Base-by-base conservation (phyloP, 2,113 vertebrate species). In the Boulengeromyrus knoepffleri region DNA sequence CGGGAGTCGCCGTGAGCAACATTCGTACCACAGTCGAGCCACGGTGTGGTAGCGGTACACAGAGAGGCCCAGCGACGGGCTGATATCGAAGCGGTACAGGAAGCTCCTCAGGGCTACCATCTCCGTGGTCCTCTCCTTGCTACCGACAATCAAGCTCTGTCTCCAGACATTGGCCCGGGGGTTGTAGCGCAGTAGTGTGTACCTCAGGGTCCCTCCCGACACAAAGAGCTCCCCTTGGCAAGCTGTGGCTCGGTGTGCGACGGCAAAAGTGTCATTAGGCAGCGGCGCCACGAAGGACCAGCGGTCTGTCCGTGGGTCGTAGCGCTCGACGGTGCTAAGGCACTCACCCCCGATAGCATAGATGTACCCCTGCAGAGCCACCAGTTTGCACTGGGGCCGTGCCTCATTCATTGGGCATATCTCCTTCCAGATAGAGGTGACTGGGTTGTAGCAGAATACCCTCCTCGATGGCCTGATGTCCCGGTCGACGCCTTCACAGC, bases 331-430 rank as follows among this genome's bases (percentile, higher is more conserved):
- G 0, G 97, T 97, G 90, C 95, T 96, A 15, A 97, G 96, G 90
- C 98, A 98, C 93, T 99, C 98, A 0, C 99, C 99, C 0, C 99
- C 98, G 0, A 99, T 97, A 92, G 99, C 98, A 0, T 98, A 99
- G 88, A 99, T 92, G 92, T 94, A 94, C 13, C 97, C 97, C 0
- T 97, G 96, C 90, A 99, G 93, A 21, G 97, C 96, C 36, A 98
- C 97, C 3, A 99, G 96, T 90, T 96, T 97, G 94, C 98, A 99
- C 91, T 95, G 97, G 0, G 97, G 98, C 90, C 98, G 95, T 0
- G 98, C 97, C 92, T 98, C 97, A 91, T 97, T 98, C 94, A 99
- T 94, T 0, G 97, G 95, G 56, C 97, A 94, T 93, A 98, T 96
- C 94, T 99, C 97, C 70, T 94, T 97, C 98, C 98, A 99, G 94